Base-by-base conservation (phyloP, 2,797 vertebrate genomes). In the Morus bassanus region DNA sequence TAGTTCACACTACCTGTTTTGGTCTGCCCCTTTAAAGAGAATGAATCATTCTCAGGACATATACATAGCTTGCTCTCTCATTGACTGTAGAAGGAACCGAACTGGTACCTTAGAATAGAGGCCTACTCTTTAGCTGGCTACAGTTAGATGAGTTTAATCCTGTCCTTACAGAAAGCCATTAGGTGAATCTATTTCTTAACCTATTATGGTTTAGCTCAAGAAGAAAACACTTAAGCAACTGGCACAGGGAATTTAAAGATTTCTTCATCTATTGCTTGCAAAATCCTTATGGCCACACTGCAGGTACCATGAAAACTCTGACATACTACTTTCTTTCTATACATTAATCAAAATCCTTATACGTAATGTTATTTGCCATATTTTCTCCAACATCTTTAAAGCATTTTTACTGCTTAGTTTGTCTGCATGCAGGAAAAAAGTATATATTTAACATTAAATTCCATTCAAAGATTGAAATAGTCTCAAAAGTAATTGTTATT, bases 331-430 rank as follows among this genome's bases (percentile, higher is more conserved):
- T 45, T 46, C 6, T 57, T 82, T 63, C 7, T 41, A 19, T 54
- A 27, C 2, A 18, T 57, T 43, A 56, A 63, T 61, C 22, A 54
- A 83, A 84, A 88, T 45, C 10, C 2, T 77, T 46, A 78, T 15
- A 10, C 0, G 1, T n/a, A 56, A 51, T 60, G 2, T 33, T 56
- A 35, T 45, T 80, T 27, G 2, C 2, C 11, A 10, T 15, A 59
- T 56, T 81, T 90, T 74, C 16, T 57, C 9, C 31, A 93, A 60
- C 30, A 54, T 18, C 18, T 54, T 87, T 77, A 9, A 83, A 57
- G 4, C 21, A 15, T 35, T 84, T 75, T 75, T 69, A 43, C 3
- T 72, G 11, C 9, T 79, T 50, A n/a, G 12, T 16, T 81, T 72
- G 27, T 7, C 31, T 84, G 3, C 23, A 45, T 31, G 41, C 10